phyloP scores from a whole-genome alignment of 2,888 invertebrate species.

The Monochamus alternatus region DNA sequence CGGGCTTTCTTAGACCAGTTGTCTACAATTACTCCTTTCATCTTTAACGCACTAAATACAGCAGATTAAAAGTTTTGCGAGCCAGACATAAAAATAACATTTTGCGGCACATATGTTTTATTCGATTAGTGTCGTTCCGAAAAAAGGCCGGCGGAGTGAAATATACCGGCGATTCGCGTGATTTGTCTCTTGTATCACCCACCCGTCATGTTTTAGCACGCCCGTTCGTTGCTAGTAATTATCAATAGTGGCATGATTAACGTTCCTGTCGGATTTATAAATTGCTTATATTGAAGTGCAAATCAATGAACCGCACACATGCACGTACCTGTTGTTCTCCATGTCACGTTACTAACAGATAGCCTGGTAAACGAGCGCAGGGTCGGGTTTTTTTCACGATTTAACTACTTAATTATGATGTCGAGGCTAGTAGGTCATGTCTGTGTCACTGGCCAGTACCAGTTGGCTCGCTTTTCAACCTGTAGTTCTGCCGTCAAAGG shows the following conservation, averaged over 20 bases:
- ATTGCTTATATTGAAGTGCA: conserved; percentile 19
- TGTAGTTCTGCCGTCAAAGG: too few species aligned
- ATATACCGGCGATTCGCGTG: too few species aligned
- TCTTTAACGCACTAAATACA: too few species aligned
- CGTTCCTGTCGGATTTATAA: conserved; percentile 7
- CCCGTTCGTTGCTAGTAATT: conserved; percentile 6
- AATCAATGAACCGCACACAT: conserved; percentile 13
- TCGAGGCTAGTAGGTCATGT: not conserved
- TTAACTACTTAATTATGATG: conserved; percentile 2
- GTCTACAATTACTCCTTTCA: not conserved
- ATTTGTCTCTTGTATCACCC: not conserved
- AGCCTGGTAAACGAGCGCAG: conserved; percentile 1
- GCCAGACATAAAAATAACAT: too few species aligned
- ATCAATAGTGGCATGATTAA: not conserved
- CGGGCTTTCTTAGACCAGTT: not conserved
- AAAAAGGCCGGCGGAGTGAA: too few species aligned
- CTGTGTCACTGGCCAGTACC: not conserved
- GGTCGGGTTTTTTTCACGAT: conserved; percentile 10
- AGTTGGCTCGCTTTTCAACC: too few species aligned
- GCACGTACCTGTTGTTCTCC: conserved; percentile 8
- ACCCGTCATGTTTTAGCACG: not conserved
- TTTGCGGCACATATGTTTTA: too few species aligned
- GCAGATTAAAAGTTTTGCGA: too few species aligned
- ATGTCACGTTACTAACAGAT: conserved; percentile 20
- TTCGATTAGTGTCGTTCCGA: too few species aligned